These are phyloP conservation scores for Corydoras maculifer DNA, from an alignment of 2,113 vertebrate species.

Conservation along the genomic window DNA sequence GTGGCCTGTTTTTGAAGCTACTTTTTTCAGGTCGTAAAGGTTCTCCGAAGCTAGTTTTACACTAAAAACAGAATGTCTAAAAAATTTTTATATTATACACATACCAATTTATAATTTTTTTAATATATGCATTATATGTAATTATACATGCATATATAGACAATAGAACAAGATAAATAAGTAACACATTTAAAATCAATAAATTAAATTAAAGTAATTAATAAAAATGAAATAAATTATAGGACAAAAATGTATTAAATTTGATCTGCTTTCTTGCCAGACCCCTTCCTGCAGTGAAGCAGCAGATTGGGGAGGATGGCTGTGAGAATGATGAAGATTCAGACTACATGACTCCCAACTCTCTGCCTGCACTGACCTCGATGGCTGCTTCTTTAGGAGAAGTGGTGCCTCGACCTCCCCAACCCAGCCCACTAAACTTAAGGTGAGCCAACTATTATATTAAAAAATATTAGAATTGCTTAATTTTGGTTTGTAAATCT, in stretches of 20 bases:
- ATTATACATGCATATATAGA: too few species aligned
- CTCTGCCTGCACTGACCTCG: constrained; percentile 72
- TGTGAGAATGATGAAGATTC: constrained; percentile 80
- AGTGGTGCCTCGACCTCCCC: constrained; percentile 59
- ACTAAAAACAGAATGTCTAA: not conserved
- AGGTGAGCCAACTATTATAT: constrained; percentile 45
- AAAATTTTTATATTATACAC: too few species aligned
- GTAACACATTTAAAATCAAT: too few species aligned
- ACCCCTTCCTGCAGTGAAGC: constrained; percentile 69
- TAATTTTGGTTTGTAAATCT: not conserved
- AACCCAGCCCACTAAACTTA: constrained; percentile 54
- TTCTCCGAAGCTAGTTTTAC: too few species aligned
- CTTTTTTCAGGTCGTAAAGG: too few species aligned
- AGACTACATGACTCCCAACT: constrained; percentile 93
- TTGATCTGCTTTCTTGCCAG: constrained; percentile 50
- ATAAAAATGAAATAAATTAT: too few species aligned
- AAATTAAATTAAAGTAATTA: too few species aligned
- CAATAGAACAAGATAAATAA: too few species aligned
- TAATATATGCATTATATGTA: too few species aligned
- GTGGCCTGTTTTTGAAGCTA: too few species aligned
- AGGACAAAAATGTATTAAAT: too few species aligned
- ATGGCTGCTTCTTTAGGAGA: constrained; percentile 33
- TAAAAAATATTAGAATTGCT: not conserved
- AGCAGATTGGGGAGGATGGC: constrained; percentile 65
- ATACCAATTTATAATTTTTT: too few species aligned